These are phyloP conservation scores for Ahaetulla prasina DNA, from an alignment of 2,113 vertebrate genomes.

Conservation along the genomic window DNA sequence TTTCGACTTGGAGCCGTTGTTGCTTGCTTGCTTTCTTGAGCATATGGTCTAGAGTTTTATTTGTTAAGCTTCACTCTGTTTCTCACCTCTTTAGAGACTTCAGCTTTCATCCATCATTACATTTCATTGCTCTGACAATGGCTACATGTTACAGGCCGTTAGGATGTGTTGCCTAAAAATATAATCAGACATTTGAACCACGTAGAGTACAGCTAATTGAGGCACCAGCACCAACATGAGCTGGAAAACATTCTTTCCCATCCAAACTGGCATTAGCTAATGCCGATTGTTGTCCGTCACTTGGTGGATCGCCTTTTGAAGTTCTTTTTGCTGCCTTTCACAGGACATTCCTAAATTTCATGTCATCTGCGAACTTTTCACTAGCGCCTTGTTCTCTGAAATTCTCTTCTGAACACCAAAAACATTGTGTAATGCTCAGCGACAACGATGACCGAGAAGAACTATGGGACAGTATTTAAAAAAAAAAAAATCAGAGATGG, in stretches of 20 bases:
- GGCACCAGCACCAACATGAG: background rate
- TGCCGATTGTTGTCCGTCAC: background rate
- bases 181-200: background rate
- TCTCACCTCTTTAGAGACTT: background rate
- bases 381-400: background rate
- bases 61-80: background rate
- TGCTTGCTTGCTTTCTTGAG: background rate
- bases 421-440: background rate
- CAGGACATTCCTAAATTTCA: conserved; percentile 14
- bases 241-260: background rate
- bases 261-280: background rate
- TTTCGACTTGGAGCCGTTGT: background rate
- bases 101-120: conserved; percentile 5
- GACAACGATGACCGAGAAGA: background rate
- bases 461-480: background rate
- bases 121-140: background rate
- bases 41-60: background rate
- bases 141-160: background rate
- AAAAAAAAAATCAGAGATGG: background rate
- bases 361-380: conserved; percentile 2
- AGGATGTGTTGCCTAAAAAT: background rate
- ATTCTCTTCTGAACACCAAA: background rate
- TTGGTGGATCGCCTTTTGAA: background rate
- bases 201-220: conserved; percentile 4
- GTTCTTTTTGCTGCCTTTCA: background rate